Percentiles rank a stretch among this genome's conserved stretches.
Conservation (phyloP, 2,888 invertebrate species). For the Drosophila ezoana region DNA sequence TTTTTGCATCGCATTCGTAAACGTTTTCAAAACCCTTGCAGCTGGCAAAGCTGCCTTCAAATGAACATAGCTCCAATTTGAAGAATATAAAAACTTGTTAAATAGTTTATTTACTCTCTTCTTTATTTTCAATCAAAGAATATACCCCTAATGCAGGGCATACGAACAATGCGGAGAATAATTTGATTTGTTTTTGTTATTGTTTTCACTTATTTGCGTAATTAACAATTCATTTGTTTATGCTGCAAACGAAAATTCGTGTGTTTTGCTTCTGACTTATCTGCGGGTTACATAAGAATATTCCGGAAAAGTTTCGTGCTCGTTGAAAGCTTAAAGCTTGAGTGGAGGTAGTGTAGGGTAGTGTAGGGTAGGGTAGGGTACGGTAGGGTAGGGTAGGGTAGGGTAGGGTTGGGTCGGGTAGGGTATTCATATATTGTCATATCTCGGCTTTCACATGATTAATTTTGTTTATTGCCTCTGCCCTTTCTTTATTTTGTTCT, state of each 20-base stretch:
- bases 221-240: conserved; percentile 35
- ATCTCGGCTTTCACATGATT: conserved; percentile 19
- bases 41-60: too few species aligned
- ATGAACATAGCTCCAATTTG: too few species aligned
- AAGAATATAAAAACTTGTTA: too few species aligned
- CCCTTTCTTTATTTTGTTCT: conserved; percentile 7
- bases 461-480: conserved; percentile 3
- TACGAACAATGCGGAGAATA: background rate
- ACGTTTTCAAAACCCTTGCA: too few species aligned
- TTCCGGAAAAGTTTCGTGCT: background rate
- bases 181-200: conserved; percentile 28
- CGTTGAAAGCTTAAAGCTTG: background rate
- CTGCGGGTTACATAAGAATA: conserved; percentile 3
- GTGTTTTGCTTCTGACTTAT: conserved; percentile 15
- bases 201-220: conserved; percentile 8
- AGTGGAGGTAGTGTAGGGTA: background rate
- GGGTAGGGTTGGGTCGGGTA: too few species aligned
- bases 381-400: too few species aligned
- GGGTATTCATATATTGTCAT: conserved; percentile 21
- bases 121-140: background rate
- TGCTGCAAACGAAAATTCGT: conserved; percentile 16
- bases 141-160: background rate
- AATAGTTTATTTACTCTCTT: background rate
- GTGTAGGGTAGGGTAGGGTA: too few species aligned
- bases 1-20: too few species aligned